A percentile compares a stretch with the other conserved stretches of the same genome.
These are phyloP conservation scores for Salmo trutta DNA, from an alignment of 2,797 vertebrate species.

Conservation along the genomic window DNA sequence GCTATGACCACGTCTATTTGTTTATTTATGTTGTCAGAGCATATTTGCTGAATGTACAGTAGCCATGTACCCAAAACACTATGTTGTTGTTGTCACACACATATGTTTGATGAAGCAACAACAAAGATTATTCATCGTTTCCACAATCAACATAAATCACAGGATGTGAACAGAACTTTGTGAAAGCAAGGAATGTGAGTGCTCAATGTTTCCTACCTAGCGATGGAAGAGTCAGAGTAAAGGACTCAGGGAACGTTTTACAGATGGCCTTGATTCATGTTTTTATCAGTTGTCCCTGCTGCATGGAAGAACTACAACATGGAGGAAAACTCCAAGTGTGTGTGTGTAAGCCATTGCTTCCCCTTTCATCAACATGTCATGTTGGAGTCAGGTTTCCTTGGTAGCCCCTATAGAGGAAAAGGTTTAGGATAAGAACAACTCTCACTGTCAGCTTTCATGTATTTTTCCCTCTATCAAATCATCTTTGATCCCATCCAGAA, in stretches of 20 bases:
- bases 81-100: not conserved
- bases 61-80: not conserved
- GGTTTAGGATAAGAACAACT: conserved; percentile 16
- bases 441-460: not conserved
- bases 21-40: conserved; percentile 13
- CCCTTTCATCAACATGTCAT: conserved; percentile 35
- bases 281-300: conserved; percentile 57
- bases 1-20: too few relatives aligned
- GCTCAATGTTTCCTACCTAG: conserved; percentile 48
- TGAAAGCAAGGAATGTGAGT: conserved; percentile 36
- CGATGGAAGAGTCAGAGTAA: conserved; percentile 40
- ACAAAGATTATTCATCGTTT: conserved; percentile 20
- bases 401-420: conserved; percentile 35
- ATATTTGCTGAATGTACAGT: not conserved
- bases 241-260: conserved; percentile 53
- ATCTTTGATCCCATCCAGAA: conserved; percentile 27
- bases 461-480: not conserved
- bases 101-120: not conserved
- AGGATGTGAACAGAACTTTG: conserved; percentile 34
- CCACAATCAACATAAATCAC: conserved; percentile 31
- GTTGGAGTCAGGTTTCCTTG: conserved; percentile 26
- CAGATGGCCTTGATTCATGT: conserved; percentile 59
- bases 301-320: conserved; percentile 65
- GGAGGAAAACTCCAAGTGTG: conserved; percentile 41
- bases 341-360: conserved; percentile 52